phyloP scores from a whole-genome alignment of 2,888 invertebrate species.

The Nysson spinosus region DNA sequence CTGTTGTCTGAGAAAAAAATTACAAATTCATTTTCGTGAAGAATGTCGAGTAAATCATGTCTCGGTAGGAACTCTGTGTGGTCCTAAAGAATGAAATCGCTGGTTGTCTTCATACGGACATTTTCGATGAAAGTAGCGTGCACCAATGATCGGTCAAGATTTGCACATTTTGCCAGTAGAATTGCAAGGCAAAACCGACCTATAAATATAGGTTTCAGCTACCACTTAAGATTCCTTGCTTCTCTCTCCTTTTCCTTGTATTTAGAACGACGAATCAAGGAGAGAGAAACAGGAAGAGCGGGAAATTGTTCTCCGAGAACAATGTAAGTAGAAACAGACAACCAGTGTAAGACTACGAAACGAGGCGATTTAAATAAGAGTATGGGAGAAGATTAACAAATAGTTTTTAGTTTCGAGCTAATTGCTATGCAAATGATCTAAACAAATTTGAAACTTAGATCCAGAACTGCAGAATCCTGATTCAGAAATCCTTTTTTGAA shows the following conservation, averaged over 20 bases:
- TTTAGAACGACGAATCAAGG: conserved; percentile 22
- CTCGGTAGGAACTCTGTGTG: too few relatives aligned
- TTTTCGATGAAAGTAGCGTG: conserved; percentile 36
- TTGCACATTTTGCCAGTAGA: conserved; percentile 45
- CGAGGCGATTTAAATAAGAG: conserved; percentile 16
- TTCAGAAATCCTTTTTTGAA: too few relatives aligned
- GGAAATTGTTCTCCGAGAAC: conserved; percentile 47
- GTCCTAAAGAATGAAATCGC: too few relatives aligned
- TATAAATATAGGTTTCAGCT: conserved; percentile 55
- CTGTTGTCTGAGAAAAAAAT: too few relatives aligned
- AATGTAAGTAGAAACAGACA: conserved; percentile 40
- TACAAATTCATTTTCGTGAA: too few relatives aligned
- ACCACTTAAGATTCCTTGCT: conserved; percentile 55
- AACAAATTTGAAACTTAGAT: too few relatives aligned
- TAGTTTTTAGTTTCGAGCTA: conserved; percentile 21
- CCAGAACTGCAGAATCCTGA: too few relatives aligned
- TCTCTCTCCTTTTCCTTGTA: conserved; percentile 1
- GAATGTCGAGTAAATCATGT: too few relatives aligned
- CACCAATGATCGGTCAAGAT: conserved; percentile 42
- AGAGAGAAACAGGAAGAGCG: conserved; percentile 40
- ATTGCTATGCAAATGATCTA: too few relatives aligned
- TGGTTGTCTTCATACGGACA: conserved; percentile 22
- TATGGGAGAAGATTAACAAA: conserved; percentile 22
- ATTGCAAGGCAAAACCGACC: conserved; percentile 44
- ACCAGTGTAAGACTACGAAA: conserved; percentile 8